phyloP scores from a whole-genome alignment of 2,888 invertebrate genomes.

The Amiota communis region DNA sequence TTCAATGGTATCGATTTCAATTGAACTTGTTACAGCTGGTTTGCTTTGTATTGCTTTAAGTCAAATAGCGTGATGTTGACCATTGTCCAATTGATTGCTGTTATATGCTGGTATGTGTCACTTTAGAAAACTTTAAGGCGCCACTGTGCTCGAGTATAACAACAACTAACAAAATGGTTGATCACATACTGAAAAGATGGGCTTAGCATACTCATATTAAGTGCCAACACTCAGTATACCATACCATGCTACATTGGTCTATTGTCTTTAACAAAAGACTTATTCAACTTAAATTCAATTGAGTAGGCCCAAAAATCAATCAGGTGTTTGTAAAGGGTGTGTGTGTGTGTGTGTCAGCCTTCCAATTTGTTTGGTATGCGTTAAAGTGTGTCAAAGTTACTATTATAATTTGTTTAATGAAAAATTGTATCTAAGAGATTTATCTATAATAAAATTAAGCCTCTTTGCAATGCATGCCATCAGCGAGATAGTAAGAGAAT shows the following conservation, averaged over 20 bases:
- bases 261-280: not conserved
- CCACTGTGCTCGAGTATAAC: conserved; percentile 45
- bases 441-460: too few species aligned
- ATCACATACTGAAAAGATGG: too few species aligned
- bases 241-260: not conserved
- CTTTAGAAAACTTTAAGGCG: conserved; percentile 58
- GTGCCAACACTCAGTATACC: not conserved
- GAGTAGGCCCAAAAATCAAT: not conserved
- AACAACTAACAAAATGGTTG: not conserved
- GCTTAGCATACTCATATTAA: not conserved
- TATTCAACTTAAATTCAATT: not conserved
- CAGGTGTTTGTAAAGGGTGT: not conserved
- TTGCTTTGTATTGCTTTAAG: conserved; percentile 3
- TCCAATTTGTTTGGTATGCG: conserved; percentile 14
- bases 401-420: too few species aligned
- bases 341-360: not conserved
- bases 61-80: not conserved
- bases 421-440: too few species aligned
- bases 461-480: too few species aligned
- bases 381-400: conserved; percentile 21
- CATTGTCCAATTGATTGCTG: conserved; percentile 27
- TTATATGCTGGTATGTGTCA: conserved; percentile 49
- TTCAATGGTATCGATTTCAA: not conserved
- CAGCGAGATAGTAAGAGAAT: too few species aligned
- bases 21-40: not conserved